Conservation (phyloP, 2,888 invertebrate species). For the Synergus japonicus region DNA sequence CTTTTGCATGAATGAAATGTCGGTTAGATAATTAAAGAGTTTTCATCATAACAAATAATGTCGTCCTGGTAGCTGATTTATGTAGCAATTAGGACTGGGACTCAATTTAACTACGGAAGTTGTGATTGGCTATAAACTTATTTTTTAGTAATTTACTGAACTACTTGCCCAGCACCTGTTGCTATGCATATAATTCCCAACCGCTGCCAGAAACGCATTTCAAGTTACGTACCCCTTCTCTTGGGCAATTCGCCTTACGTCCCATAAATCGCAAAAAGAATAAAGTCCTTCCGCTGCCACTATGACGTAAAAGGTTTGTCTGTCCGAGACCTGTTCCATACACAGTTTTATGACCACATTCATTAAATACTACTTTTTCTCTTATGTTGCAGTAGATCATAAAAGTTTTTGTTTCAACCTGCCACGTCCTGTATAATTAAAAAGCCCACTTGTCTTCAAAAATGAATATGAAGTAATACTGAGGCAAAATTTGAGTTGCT, state of each 20-base stretch:
- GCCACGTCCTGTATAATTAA: background rate
- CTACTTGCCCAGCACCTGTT: slow-evolving; percentile 38
- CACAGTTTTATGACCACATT: background rate
- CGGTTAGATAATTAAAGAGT: slow-evolving; percentile 22
- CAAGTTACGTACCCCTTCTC: slow-evolving; percentile 18
- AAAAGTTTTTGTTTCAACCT: background rate
- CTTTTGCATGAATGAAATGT: background rate
- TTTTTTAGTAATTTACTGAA: slow-evolving; percentile 36
- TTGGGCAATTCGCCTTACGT: slow-evolving; percentile 20
- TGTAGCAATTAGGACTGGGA: slow-evolving; percentile 26
- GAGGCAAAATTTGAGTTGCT: background rate
- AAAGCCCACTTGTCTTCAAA: background rate
- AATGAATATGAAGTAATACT: background rate
- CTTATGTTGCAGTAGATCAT: background rate
- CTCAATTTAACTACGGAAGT: slow-evolving; percentile 35
- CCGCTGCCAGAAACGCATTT: slow-evolving; percentile 36
- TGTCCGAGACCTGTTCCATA: background rate
- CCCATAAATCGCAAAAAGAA: slow-evolving; percentile 37
- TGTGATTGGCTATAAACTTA: slow-evolving; percentile 38
- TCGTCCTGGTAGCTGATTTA: slow-evolving; percentile 13
- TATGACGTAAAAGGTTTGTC: background rate
- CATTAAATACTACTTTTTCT: background rate
- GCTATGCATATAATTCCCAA: slow-evolving; percentile 35
- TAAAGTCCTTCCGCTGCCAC: slow-evolving; percentile 5
- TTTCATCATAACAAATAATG: slow-evolving; percentile 21